phyloP scores from a whole-genome alignment of 2,888 invertebrate genomes.

The Lasioglossum calceatum region DNA sequence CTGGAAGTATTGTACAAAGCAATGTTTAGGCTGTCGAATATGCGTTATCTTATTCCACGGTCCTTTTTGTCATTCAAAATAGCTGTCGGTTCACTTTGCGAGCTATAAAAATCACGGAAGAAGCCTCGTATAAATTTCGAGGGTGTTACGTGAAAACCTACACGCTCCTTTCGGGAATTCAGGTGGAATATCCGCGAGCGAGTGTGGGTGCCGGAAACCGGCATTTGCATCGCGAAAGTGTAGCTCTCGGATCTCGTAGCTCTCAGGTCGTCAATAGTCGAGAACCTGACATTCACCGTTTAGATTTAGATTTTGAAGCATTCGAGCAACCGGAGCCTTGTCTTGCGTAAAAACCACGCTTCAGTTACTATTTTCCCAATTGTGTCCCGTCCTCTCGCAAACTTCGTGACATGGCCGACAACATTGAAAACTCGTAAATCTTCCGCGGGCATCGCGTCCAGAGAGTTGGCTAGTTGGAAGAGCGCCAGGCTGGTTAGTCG shows the following conservation, averaged over 20 bases:
- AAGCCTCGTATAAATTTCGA: slow-evolving; percentile 29
- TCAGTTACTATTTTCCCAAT: background rate
- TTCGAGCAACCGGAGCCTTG: background rate
- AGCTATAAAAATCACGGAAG: slow-evolving; percentile 40
- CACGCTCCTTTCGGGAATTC: slow-evolving; percentile 9
- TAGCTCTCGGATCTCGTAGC: background rate
- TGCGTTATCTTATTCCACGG: no score
- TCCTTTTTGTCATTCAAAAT: background rate
- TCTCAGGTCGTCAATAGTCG: background rate
- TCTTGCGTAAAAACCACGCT: background rate
- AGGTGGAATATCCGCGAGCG: slow-evolving; percentile 24
- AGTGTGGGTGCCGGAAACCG: background rate
- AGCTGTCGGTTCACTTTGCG: slow-evolving; percentile 17
- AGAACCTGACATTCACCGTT: background rate
- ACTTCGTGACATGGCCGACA: background rate
- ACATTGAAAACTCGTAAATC: slow-evolving; percentile 34
- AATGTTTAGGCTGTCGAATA: no score
- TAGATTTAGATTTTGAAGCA: background rate
- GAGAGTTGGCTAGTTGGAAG: background rate
- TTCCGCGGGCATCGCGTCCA: slow-evolving; percentile 1
- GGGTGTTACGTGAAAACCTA: no score
- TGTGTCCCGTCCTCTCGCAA: background rate
- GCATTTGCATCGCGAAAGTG: slow-evolving; percentile 34
- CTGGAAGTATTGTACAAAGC: no score
- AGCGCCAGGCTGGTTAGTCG: slow-evolving; percentile 9